Evolutionary conservation across 2,888 invertebrate species (phyloP).

Genomic region (Salpingus planirostris): DNA sequence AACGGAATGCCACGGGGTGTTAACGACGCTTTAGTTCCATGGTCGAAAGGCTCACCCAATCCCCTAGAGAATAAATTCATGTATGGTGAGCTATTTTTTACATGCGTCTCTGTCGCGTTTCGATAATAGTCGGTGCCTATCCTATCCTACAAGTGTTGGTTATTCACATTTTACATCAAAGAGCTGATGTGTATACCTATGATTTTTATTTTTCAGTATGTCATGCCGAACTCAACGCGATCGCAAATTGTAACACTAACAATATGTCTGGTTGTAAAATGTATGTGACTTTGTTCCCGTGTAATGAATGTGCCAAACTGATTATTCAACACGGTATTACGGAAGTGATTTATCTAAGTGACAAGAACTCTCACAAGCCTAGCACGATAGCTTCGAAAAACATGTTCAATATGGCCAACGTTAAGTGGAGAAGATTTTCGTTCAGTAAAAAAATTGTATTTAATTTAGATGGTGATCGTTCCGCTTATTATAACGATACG

Average conservation of each 20-base stretch:
- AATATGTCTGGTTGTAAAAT: constrained; percentile 71
- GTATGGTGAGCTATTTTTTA: too few relatives aligned
- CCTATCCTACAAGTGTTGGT: too few relatives aligned
- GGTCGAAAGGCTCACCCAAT: constrained; percentile 60
- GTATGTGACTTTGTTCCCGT: constrained; percentile 89
- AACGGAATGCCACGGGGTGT: constrained; percentile 96
- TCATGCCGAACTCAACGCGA: constrained; percentile 97
- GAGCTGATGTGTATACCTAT: background rate
- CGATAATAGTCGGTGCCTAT: too few relatives aligned
- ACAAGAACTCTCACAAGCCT: constrained; percentile 64
- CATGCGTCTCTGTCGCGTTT: too few relatives aligned
- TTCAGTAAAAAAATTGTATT: too few relatives aligned
- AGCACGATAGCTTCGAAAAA: constrained; percentile 65
- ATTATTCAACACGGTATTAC: constrained; percentile 90
- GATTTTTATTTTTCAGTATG: constrained; percentile 63
- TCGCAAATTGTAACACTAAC: constrained; percentile 60
- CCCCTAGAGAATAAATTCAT: constrained; percentile 68
- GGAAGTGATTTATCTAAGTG: constrained; percentile 70
- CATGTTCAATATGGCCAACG: constrained; percentile 80
- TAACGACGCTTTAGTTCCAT: constrained; percentile 80
- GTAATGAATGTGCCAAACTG: constrained; percentile 95
- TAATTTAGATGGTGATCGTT: too few relatives aligned
- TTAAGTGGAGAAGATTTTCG: too few relatives aligned
- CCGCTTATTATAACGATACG: too few relatives aligned
- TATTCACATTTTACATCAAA: constrained; percentile 3